Evolutionary conservation across 2,797 vertebrate species (phyloP).

Genomic region (Steatocranus sp.): DNA sequence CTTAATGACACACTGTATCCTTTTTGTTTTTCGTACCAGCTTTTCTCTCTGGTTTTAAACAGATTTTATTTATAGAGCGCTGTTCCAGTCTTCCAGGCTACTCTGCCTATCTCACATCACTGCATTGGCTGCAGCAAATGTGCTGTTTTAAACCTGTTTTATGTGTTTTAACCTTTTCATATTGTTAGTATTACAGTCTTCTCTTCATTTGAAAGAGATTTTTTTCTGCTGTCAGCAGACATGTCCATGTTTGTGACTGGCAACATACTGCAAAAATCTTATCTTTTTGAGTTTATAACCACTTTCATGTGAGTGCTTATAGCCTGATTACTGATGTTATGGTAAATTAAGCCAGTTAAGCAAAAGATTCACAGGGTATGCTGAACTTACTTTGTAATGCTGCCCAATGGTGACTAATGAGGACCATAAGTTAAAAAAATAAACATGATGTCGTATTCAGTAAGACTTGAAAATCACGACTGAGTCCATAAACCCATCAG

Average conservation of each 20-base stretch:
- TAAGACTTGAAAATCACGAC: background rate
- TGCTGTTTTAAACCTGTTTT: background rate
- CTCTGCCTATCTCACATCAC: background rate
- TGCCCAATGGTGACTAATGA: background rate
- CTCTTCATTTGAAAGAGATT: background rate
- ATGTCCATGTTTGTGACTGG: background rate
- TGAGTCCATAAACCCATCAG: background rate
- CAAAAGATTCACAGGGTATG: background rate
- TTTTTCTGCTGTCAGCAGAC: accelerated
- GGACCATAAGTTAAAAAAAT: background rate
- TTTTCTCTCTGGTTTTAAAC: background rate
- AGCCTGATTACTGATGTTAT: background rate
- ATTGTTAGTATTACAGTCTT: background rate
- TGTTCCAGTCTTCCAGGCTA: background rate
- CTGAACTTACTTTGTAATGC: background rate
- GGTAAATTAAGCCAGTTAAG: background rate
- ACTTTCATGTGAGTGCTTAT: background rate
- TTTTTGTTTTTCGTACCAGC: background rate
- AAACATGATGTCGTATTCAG: background rate
- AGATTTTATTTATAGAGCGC: background rate
- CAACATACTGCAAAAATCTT: background rate
- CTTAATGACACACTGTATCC: background rate
- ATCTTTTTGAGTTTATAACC: background rate
- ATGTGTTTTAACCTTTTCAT: background rate
- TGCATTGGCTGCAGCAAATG: background rate